Base-by-base conservation (phyloP, 2,888 invertebrate genomes). In the Lordiphosa fenestrarum region DNA sequence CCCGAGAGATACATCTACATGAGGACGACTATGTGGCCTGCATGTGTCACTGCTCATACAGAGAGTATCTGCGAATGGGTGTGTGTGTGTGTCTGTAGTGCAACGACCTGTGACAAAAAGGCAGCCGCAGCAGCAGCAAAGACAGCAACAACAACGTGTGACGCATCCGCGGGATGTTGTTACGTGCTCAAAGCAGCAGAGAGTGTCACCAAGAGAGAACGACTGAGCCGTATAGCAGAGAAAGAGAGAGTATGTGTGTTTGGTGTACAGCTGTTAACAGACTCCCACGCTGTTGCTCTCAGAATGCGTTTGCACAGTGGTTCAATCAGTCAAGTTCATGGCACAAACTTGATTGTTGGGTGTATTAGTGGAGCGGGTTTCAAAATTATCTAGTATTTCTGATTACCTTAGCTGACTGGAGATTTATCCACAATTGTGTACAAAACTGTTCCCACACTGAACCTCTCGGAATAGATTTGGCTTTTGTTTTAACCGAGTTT, bases 71-170 rank as follows among this genome's bases (percentile, higher is more conserved):
- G 53, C 25, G 23, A 23, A 12, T 48, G 41, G 40, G 40, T 46
- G 53, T 46, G 49, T 55, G 55, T 49, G 54, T 60, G 62, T 61
- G 42, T 52, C 33, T 63, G 66, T 71, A 81, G 77, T 78, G 77
- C 77, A 78, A 78, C 77, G 77, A 78, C 77, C 77, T 78, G 77
- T 78, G 77, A 78, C 77, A 78, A 84, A 81, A 78, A 78, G 71
- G 70, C 81, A 67, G 68, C 73, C 62, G 19, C 19, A 19, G 19
- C 19, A 25, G 53, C 59, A 72, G 61, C 70, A 39, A 50, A 37
- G 12, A 48, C 39, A 23, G 48, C 30, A 12, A 40, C 36, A 40
- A 71, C 63, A 80, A 80, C 62, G 83, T 75, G 83, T 76, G 84
- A 84, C 77, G 77, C 73, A 73, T 73, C 77, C 73, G 73, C 68